Evolutionary conservation across 2,113 vertebrate species (phyloP).

Genomic region (Callionymus lyra): DNA sequence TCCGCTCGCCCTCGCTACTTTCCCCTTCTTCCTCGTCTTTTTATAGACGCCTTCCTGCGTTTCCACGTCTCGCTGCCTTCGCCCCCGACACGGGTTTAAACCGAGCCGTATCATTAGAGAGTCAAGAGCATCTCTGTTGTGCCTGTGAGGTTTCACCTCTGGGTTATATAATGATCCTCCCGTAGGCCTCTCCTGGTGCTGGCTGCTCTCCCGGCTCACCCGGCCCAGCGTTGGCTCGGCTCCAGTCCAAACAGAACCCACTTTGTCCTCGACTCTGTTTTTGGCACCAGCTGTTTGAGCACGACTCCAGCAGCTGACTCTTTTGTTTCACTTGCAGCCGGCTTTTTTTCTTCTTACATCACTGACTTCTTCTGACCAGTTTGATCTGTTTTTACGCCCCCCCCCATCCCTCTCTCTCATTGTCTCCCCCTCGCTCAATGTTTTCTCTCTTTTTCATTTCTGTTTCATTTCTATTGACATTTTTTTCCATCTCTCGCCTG

Average conservation of each 20-base stretch:
- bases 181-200: conserved; percentile 44
- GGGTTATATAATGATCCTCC: conserved; percentile 62
- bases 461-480: conserved; percentile 38
- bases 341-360: conserved; percentile 48
- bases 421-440: conserved; percentile 13
- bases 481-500: conserved; percentile 24
- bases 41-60: conserved; percentile 45
- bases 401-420: conserved; percentile 6
- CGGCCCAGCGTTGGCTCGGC: conserved; percentile 42
- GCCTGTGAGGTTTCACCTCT: conserved; percentile 52
- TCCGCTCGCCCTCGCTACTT: too few species aligned
- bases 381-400: conserved; percentile 39
- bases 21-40: conserved; percentile 35
- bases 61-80: conserved; percentile 29
- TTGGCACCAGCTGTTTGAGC: conserved; percentile 68
- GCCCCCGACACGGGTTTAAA: conserved; percentile 48
- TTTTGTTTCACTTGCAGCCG: conserved; percentile 56
- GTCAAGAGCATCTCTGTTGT: conserved; percentile 54
- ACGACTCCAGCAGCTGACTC: conserved; percentile 67
- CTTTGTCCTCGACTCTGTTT: conserved; percentile 64
- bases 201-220: conserved; percentile 48
- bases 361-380: conserved; percentile 19
- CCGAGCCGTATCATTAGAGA: conserved; percentile 54
- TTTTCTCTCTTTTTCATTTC: conserved; percentile 21
- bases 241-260: conserved; percentile 69